A percentile compares a stretch with the other conserved stretches of the same genome.
Evolutionary conservation across 2,888 invertebrate genomes (phyloP).

Genomic region (Yponomeuta plumbellus): DNA sequence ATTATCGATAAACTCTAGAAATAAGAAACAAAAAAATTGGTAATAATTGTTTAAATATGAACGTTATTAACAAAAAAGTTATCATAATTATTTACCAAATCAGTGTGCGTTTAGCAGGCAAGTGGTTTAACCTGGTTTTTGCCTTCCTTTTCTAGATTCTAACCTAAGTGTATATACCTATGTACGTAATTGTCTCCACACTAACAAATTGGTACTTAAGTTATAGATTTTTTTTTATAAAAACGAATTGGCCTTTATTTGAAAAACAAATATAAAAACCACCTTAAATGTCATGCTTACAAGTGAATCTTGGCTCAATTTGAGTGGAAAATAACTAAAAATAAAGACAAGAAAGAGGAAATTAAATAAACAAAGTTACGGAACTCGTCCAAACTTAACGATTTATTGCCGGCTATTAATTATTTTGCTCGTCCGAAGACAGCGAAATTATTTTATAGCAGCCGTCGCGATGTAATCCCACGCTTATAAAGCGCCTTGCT

Average conservation of each 20-base stretch:
- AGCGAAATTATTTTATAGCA: not conserved
- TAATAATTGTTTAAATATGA: too few relatives aligned
- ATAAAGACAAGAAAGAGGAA: not conserved
- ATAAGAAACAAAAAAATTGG: too few relatives aligned
- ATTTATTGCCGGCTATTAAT: not conserved
- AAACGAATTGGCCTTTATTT: too few relatives aligned
- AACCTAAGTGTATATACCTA: not conserved
- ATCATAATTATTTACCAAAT: too few relatives aligned
- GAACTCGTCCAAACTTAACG: not conserved
- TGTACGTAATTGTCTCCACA: not conserved
- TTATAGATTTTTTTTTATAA: too few relatives aligned
- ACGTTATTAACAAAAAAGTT: too few relatives aligned
- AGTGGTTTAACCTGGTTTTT: too few relatives aligned
- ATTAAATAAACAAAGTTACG: slow-evolving; percentile 3
- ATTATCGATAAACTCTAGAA: too few relatives aligned
- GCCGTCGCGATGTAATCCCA: not conserved
- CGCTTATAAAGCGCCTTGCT: not conserved
- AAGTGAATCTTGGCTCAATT: not conserved
- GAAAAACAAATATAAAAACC: too few relatives aligned
- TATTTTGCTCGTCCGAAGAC: not conserved
- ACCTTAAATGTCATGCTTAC: not conserved
- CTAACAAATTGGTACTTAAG: too few relatives aligned
- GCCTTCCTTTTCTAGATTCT: not conserved
- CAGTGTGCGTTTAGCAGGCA: too few relatives aligned
- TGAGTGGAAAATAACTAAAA: not conserved